Evolutionary conservation across 2,888 invertebrate species (phyloP).

Genomic region (Drosophila planitibia): DNA sequence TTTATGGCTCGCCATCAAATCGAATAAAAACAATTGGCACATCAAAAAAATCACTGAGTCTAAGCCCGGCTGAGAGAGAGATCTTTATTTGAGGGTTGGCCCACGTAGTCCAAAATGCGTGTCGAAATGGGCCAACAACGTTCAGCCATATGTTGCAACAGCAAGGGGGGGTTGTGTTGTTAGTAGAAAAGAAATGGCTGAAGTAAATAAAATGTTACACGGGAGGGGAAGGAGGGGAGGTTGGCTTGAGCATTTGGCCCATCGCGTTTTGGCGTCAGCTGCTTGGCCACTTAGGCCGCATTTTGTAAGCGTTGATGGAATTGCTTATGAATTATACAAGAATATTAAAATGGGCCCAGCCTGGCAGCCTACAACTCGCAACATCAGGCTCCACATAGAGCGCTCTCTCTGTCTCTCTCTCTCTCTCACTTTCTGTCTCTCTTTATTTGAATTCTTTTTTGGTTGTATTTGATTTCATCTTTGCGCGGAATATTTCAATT

Average conservation of each 20-base stretch:
- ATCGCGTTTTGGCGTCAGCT: constrained; percentile 83
- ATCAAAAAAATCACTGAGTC: constrained; percentile 67
- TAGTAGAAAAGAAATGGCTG: constrained; percentile 55
- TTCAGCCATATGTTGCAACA: constrained; percentile 67
- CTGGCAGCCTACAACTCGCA: constrained; percentile 36
- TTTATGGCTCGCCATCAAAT: constrained; percentile 80
- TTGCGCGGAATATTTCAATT: constrained; percentile 73
- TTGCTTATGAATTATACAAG: constrained; percentile 85
- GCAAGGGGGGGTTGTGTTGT: not conserved
- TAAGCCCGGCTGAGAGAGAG: constrained; percentile 23
- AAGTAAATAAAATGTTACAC: constrained; percentile 69
- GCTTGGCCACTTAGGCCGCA: constrained; percentile 84
- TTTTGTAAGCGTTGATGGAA: constrained; percentile 83
- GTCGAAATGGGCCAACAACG: constrained; percentile 46
- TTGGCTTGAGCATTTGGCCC: not conserved
- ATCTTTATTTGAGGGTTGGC: constrained; percentile 63
- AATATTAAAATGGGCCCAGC: constrained; percentile 77
- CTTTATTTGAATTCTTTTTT: constrained; percentile 20
- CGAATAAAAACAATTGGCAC: constrained; percentile 83
- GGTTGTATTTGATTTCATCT: constrained; percentile 54
- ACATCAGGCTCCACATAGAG: constrained; percentile 27
- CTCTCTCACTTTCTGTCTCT: not conserved
- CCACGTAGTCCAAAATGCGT: constrained; percentile 48
- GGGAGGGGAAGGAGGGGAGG: not conserved
- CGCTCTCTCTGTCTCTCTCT: not conserved